Conservation (phyloP, 2,888 invertebrate species). For the Nephrotoma flavescens region DNA sequence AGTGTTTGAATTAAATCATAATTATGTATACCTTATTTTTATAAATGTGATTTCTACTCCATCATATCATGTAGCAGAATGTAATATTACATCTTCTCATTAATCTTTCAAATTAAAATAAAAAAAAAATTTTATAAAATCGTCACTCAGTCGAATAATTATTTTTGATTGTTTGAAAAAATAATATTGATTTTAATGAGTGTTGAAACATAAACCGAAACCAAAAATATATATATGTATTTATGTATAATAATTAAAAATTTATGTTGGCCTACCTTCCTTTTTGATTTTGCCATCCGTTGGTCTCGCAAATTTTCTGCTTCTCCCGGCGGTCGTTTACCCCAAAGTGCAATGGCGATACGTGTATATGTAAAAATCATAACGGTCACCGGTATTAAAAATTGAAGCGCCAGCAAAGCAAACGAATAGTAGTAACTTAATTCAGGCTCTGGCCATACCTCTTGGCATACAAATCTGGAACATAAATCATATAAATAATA, state of each 20-base stretch:
- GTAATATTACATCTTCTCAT: neutral
- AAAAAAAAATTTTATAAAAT: neutral
- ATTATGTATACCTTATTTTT: no score
- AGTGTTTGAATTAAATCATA: no score
- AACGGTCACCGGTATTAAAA: slow-evolving; percentile 64
- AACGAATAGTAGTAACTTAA: slow-evolving; percentile 61
- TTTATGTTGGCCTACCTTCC: slow-evolving; percentile 49
- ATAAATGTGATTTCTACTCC: no score
- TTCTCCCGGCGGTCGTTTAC: slow-evolving; percentile 73
- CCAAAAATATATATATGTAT: neutral
- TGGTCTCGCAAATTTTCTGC: slow-evolving; percentile 71
- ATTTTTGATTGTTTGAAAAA: neutral
- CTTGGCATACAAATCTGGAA: slow-evolving; percentile 54
- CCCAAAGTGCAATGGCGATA: slow-evolving; percentile 79
- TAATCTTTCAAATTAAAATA: neutral
- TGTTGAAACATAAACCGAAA: neutral
- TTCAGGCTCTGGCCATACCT: slow-evolving; percentile 49
- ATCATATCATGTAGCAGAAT: neutral
- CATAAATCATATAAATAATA: slow-evolving; percentile 8
- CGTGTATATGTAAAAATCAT: slow-evolving; percentile 73
- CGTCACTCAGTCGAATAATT: neutral
- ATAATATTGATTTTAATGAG: neutral
- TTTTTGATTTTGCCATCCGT: slow-evolving; percentile 69
- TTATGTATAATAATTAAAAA: neutral
- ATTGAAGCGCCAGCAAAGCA: slow-evolving; percentile 66